phyloP scores from a whole-genome alignment of 1,140 invertebrate genomes.

The Hycleus cichorii region DNA sequence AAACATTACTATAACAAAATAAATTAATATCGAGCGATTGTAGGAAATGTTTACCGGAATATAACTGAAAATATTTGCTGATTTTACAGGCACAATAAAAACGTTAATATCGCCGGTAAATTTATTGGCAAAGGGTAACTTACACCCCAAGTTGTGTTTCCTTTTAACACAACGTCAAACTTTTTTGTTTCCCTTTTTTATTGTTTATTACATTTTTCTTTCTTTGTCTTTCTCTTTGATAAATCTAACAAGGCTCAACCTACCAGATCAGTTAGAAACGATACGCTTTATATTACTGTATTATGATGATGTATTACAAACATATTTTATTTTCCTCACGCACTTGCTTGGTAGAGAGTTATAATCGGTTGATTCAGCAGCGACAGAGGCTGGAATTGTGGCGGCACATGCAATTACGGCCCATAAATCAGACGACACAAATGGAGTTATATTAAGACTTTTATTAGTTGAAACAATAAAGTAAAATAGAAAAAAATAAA shows the following conservation, averaged over 20 bases:
- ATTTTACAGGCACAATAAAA: too few species aligned
- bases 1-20: too few species aligned
- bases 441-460: slow-evolving; percentile 34
- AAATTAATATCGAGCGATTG: too few species aligned
- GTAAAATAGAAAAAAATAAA: not conserved
- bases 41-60: too few species aligned
- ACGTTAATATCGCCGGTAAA: too few species aligned
- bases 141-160: too few species aligned
- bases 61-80: too few species aligned
- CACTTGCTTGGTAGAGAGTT: slow-evolving; percentile 14
- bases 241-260: not conserved
- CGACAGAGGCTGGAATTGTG: slow-evolving; percentile 23
- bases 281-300: slow-evolving; percentile 11
- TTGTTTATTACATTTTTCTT: too few species aligned
- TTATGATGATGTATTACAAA: slow-evolving; percentile 10
- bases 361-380: slow-evolving; percentile 19
- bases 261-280: slow-evolving; percentile 11
- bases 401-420: slow-evolving; percentile 31
- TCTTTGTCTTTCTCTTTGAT: too few species aligned
- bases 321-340: slow-evolving; percentile 20
- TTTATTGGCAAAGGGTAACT: too few species aligned
- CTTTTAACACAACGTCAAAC: too few species aligned
- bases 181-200: too few species aligned
- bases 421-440: slow-evolving; percentile 31
- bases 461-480: slow-evolving; percentile 27